phyloP scores from a whole-genome alignment of 2,113 vertebrate genomes.

The Tylochromis polylepis region DNA sequence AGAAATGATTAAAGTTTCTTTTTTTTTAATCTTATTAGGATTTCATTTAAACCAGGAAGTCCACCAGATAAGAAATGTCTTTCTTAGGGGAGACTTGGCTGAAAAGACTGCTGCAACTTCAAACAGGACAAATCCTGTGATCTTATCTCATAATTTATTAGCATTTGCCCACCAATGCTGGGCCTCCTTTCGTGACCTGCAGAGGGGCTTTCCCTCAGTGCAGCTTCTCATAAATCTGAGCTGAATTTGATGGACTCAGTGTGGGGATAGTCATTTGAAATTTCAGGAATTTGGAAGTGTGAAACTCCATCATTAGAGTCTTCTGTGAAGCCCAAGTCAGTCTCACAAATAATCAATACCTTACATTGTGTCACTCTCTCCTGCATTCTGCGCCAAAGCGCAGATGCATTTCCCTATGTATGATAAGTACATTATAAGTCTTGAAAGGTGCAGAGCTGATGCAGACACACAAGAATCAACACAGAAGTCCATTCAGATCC shows the following conservation, averaged over 20 bases:
- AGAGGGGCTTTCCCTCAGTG: background rate
- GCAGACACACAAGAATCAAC: slow-evolving; percentile 54
- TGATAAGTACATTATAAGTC: slow-evolving; percentile 58
- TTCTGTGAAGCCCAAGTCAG: slow-evolving; percentile 6
- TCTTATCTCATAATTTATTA: slow-evolving; percentile 28
- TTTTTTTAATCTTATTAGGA: slow-evolving; percentile 34
- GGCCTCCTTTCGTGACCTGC: background rate
- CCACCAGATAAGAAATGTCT: slow-evolving; percentile 31
- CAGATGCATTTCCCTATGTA: slow-evolving; percentile 46
- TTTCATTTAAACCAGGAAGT: slow-evolving; percentile 58
- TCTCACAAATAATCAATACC: slow-evolving; percentile 38
- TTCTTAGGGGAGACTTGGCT: background rate
- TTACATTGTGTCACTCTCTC: slow-evolving; percentile 19
- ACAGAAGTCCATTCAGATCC: slow-evolving; percentile 64
- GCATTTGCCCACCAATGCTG: background rate
- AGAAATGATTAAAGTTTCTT: slow-evolving; percentile 40
- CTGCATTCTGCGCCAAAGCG: slow-evolving; percentile 23
- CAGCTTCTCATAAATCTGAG: background rate
- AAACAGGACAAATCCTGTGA: slow-evolving; percentile 29
- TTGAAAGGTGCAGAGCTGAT: slow-evolving; percentile 43
- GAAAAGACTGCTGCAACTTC: slow-evolving; percentile 5
- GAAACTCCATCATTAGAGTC: slow-evolving; percentile 19
- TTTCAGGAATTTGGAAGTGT: slow-evolving; percentile 18
- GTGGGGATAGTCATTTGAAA: background rate
- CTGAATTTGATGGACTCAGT: background rate